Percentiles rank a stretch among this genome's conserved stretches.
phyloP scores from a whole-genome alignment of 2,797 vertebrate species.

The Sphaeramia orbicularis region DNA sequence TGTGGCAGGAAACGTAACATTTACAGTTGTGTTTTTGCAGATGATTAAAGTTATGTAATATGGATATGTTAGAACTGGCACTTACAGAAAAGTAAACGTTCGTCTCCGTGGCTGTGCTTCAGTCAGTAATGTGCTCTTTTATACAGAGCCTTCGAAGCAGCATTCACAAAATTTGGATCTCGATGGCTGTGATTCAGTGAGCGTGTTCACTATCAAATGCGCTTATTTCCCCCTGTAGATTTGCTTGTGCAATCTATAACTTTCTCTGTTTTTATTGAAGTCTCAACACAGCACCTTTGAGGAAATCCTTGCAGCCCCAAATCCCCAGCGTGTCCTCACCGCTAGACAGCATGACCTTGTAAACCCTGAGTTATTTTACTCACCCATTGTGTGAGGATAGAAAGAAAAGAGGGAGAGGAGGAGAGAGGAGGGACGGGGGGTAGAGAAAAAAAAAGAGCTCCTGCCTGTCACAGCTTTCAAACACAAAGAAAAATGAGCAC shows the following conservation, averaged over 20 bases:
- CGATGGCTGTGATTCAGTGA: constrained; percentile 52
- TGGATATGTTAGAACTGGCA: constrained; percentile 24
- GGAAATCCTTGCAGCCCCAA: constrained; percentile 75
- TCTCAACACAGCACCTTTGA: constrained; percentile 76
- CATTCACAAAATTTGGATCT: constrained; percentile 52
- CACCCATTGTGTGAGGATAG: constrained; percentile 77
- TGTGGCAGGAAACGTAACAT: constrained; percentile 12
- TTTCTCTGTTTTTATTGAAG: constrained; percentile 77
- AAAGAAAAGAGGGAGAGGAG: constrained; percentile 64
- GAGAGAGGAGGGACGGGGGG: constrained; percentile 35
- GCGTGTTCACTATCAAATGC: constrained; percentile 64
- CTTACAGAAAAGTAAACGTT: constrained; percentile 16
- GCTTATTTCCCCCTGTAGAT: constrained; percentile 65
- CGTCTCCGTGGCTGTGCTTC: constrained; percentile 3
- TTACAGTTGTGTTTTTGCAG: constrained; percentile 17
- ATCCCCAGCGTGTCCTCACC: constrained; percentile 76
- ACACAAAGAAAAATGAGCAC: constrained; percentile 88
- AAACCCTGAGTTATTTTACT: constrained; percentile 86
- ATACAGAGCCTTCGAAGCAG: constrained; percentile 21
- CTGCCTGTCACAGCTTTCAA: constrained; percentile 88
- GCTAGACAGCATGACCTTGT: constrained; percentile 86
- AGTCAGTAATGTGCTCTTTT: constrained; percentile 27
- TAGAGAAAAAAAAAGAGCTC: constrained; percentile 62
- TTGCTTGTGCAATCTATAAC: constrained; percentile 68
- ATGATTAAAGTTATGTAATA: constrained; percentile 20